Conservation (phyloP, 92 coral and sea anemone species). For the Muricea muricata region DNA sequence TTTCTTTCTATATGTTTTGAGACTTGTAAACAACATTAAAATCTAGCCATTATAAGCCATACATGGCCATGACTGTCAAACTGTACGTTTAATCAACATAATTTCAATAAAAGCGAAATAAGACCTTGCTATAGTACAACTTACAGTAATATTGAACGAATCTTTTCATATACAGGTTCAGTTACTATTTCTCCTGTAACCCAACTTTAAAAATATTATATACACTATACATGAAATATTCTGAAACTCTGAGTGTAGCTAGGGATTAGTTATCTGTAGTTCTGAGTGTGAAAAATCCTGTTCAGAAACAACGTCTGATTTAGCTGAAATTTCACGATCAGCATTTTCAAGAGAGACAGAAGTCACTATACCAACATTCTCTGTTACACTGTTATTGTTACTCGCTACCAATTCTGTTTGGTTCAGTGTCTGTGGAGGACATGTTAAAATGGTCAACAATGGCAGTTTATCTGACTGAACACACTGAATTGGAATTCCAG, state of each 20-base stretch:
- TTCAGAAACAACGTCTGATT: slow-evolving; percentile 7
- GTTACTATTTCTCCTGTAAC: no score
- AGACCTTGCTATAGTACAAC: no score
- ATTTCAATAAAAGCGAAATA: no score
- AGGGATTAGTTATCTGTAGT: slow-evolving; percentile 7
- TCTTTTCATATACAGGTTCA: no score
- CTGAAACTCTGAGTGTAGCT: no score
- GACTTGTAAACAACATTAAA: no score
- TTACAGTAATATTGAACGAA: no score
- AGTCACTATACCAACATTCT: neutral
- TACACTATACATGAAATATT: neutral
- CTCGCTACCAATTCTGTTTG: neutral
- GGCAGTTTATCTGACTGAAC: slow-evolving; percentile 23
- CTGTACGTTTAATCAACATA: no score
- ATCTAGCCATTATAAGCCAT: no score
- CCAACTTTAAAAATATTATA: no score
- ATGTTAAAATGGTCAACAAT: neutral
- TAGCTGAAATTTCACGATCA: neutral
- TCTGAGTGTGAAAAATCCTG: neutral
- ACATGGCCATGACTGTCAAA: no score
- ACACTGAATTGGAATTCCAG: slow-evolving; percentile 26
- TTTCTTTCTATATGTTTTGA: no score
- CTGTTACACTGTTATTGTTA: neutral
- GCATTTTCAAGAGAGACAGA: neutral
- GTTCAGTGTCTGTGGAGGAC: neutral